Conservation (phyloP, 2,888 invertebrate species). For the Eupithecia abbreviata region DNA sequence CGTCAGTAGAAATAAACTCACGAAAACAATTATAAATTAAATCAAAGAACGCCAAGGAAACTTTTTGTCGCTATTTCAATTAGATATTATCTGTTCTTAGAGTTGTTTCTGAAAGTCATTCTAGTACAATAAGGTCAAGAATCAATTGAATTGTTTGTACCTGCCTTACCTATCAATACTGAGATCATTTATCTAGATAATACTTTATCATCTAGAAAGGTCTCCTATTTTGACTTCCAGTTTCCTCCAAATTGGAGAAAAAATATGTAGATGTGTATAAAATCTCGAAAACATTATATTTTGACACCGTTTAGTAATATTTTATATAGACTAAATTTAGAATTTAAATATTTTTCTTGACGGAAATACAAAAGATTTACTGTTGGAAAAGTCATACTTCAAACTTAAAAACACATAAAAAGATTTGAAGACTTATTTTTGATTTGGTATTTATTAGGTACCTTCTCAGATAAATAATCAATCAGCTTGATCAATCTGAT, state of each 20-base stretch:
- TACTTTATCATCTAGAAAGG: background rate
- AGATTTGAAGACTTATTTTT: too few relatives aligned
- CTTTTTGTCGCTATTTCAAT: conserved; percentile 26
- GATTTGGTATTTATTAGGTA: too few relatives aligned
- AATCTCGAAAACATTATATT: background rate
- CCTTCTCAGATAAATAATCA: background rate
- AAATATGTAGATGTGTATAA: background rate
- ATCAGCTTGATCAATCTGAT: background rate
- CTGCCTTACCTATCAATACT: conserved; percentile 1
- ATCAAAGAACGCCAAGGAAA: conserved; percentile 38
- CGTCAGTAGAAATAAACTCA: background rate
- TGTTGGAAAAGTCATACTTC: too few relatives aligned
- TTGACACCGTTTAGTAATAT: background rate
- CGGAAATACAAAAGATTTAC: background rate
- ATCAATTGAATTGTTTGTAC: conserved; percentile 13
- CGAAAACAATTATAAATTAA: conserved; percentile 8
- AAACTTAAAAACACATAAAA: too few relatives aligned
- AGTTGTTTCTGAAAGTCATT: conserved; percentile 23
- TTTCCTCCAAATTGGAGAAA: background rate
- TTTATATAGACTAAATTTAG: too few relatives aligned
- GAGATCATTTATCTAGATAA: background rate
- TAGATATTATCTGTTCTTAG: conserved; percentile 33
- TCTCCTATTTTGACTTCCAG: background rate
- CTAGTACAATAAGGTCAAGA: conserved; percentile 25
- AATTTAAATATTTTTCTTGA: too few relatives aligned